A percentile compares a stretch with the other conserved stretches of the same genome.
phyloP scores from a whole-genome alignment of 1,140 invertebrate species.

The Micrasema longulum region DNA sequence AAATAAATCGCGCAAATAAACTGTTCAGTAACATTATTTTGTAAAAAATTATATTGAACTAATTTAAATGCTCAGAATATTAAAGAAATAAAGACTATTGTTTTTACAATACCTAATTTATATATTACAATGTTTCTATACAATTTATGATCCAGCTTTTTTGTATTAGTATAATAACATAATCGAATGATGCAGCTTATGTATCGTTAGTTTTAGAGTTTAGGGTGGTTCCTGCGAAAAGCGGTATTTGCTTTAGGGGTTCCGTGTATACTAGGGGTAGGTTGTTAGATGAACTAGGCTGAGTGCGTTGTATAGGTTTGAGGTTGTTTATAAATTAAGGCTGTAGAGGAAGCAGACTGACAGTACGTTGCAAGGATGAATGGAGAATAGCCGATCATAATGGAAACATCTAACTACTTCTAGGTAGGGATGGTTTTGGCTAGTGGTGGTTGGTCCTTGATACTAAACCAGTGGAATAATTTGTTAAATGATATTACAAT shows the following conservation, averaged over 20 bases:
- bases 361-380: conserved; percentile 16
- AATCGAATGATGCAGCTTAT: too few relatives aligned
- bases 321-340: neutral
- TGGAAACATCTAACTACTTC: conserved; percentile 27
- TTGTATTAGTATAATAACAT: neutral
- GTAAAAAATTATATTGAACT: too few relatives aligned
- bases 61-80: too few relatives aligned
- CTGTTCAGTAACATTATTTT: too few relatives aligned
- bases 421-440: neutral
- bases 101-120: too few relatives aligned
- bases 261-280: neutral
- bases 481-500: too few relatives aligned
- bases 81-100: too few relatives aligned
- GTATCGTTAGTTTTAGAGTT: too few relatives aligned
- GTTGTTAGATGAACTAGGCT: neutral
- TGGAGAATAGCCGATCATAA: conserved; percentile 16
- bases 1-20: too few relatives aligned
- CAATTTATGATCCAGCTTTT: neutral
- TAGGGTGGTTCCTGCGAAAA: neutral
- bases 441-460: neutral
- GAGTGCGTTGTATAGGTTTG: neutral
- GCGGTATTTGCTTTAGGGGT: conserved; percentile 16
- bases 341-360: neutral
- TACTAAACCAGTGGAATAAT: too few relatives aligned
- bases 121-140: too few relatives aligned